Evolutionary conservation across 2,113 vertebrate genomes (phyloP).

Genomic region (Mormoops blainvillei): DNA sequence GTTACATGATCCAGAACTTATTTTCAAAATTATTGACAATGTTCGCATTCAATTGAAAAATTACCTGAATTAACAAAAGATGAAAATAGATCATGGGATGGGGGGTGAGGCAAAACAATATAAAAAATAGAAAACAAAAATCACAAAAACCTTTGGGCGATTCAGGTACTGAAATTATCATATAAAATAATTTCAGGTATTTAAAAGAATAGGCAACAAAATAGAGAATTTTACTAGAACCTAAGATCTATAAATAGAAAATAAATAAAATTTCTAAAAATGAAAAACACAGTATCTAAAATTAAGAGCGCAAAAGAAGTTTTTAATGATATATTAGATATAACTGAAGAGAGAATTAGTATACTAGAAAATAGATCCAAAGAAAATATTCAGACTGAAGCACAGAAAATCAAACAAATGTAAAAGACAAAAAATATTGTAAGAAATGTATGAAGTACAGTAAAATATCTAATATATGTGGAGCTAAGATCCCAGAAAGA

Average conservation of each 20-base stretch:
- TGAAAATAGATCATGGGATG: neutral
- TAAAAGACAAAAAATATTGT: neutral
- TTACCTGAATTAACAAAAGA: neutral
- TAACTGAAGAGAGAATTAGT: neutral
- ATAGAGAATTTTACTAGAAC: neutral
- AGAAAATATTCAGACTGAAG: neutral
- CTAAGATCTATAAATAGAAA: neutral
- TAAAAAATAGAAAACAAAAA: neutral
- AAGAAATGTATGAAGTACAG: neutral
- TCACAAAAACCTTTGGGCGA: neutral
- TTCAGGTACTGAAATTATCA: neutral
- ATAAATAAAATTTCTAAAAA: neutral
- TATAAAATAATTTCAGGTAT: neutral
- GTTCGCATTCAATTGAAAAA: neutral
- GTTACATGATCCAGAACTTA: neutral
- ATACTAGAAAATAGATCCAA: neutral
- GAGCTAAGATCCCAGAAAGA: neutral
- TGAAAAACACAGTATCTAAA: neutral
- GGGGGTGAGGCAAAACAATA: neutral
- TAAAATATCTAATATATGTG: neutral
- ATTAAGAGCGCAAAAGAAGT: neutral
- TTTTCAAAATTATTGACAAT: neutral
- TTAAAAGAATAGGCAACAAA: neutral
- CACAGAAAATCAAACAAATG: neutral
- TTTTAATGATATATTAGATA: constrained; percentile 9